These are phyloP conservation scores for Drosophila nr. perissopoda DNA, from an alignment of 2,888 invertebrate genomes.

Conservation along the genomic window DNA sequence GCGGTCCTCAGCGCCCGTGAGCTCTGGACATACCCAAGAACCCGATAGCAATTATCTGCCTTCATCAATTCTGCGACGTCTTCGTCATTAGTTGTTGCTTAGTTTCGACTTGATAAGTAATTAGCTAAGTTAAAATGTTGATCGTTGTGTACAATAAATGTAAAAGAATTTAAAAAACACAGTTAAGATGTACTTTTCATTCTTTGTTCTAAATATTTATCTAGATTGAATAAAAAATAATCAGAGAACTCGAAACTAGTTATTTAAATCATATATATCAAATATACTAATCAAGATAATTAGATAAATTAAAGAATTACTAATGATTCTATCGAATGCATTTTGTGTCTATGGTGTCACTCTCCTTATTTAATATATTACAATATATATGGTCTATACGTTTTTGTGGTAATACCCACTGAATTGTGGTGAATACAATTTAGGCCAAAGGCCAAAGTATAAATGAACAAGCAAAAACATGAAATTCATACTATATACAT, in stretches of 20 bases:
- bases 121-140: constrained; percentile 41
- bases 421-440: background rate
- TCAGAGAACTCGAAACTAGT: background rate
- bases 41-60: constrained; percentile 72
- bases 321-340: background rate
- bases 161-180: constrained; percentile 13
- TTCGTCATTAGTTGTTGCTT: constrained; percentile 53
- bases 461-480: background rate
- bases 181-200: background rate
- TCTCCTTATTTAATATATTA: background rate
- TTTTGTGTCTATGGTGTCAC: no score
- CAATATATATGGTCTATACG: background rate
- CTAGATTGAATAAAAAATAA: background rate
- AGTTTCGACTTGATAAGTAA: constrained; percentile 4
- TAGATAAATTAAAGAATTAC: background rate
- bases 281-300: background rate
- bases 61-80: constrained; percentile 69
- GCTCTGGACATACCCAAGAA: constrained; percentile 30
- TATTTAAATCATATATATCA: background rate
- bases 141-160: constrained; percentile 40
- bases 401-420: background rate
- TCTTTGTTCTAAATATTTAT: background rate
- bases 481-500: background rate
- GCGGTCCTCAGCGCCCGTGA: constrained; percentile 55
- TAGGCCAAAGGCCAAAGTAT: no score